phyloP scores from a whole-genome alignment of 2,888 invertebrate species.

The Ochropleura leucogaster region DNA sequence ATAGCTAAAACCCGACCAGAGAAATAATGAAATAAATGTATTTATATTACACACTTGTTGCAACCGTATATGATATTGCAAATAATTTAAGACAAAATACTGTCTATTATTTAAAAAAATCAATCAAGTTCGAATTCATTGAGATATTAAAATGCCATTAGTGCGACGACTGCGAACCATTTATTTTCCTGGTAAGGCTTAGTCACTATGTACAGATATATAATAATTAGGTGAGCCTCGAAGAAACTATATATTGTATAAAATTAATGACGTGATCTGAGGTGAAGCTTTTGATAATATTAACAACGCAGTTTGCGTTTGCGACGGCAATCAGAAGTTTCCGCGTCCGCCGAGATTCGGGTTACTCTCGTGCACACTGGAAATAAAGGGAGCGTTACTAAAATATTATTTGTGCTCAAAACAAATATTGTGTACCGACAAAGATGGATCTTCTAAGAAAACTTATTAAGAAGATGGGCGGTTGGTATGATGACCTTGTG shows the following conservation, averaged over 20 bases:
- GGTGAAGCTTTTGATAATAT: conserved; percentile 70
- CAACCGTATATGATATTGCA: conserved; percentile 47
- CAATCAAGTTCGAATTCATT: conserved; percentile 24
- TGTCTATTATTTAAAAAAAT: conserved; percentile 28
- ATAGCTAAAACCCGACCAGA: conserved; percentile 67
- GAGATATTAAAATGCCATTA: conserved; percentile 19
- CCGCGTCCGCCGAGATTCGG: conserved; percentile 87
- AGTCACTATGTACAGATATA: conserved; percentile 63
- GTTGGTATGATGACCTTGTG: not conserved
- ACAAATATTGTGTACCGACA: not conserved
- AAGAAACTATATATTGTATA: conserved; percentile 69
- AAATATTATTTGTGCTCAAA: not conserved
- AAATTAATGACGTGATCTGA: conserved; percentile 69
- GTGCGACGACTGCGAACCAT: conserved; percentile 19
- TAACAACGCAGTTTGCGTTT: conserved; percentile 51
- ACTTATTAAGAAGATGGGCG: not conserved
- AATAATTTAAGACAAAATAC: conserved; percentile 34
- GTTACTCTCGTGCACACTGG: conserved; percentile 92
- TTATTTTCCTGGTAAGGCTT: conserved; percentile 62
- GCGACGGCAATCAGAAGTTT: conserved; percentile 86
- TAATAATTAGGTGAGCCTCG: conserved; percentile 69
- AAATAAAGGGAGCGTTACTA: conserved; percentile 57
- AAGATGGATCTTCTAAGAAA: not conserved
- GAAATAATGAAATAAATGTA: conserved; percentile 57
- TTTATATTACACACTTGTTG: conserved; percentile 44